These are phyloP conservation scores for Tor tambroides DNA, from an alignment of 2,113 vertebrate genomes.

Conservation along the genomic window DNA sequence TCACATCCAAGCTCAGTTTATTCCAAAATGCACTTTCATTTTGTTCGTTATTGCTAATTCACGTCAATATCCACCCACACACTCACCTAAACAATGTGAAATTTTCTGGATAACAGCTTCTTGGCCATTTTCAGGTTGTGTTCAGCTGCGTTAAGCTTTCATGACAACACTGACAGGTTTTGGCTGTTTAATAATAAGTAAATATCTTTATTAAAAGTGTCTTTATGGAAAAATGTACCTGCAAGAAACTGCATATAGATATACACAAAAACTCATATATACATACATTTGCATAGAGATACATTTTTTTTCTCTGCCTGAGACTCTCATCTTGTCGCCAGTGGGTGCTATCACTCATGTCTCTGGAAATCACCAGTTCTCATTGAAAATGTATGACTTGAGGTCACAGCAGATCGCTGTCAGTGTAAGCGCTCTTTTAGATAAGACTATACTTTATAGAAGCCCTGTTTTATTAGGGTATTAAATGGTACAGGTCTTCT, in stretches of 20 bases:
- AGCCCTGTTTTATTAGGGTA: background rate
- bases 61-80: conserved; percentile 1
- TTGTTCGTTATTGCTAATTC: background rate
- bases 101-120: background rate
- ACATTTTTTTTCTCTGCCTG: background rate
- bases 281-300: background rate
- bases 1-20: background rate
- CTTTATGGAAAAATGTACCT: background rate
- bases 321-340: background rate
- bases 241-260: background rate
- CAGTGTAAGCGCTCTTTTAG: background rate
- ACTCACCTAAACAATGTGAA: background rate
- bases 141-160: background rate
- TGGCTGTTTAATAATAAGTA: background rate
- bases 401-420: background rate
- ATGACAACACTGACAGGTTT: background rate
- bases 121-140: background rate
- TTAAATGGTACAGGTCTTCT: background rate
- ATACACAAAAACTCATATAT: too few species aligned
- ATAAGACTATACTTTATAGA: background rate
- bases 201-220: background rate
- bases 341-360: background rate
- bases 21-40: background rate
- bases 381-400: conserved; percentile 21
- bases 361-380: background rate